Evolutionary conservation across 2,797 vertebrate species (phyloP).

Genomic region (Aldrovandia affinis): DNA sequence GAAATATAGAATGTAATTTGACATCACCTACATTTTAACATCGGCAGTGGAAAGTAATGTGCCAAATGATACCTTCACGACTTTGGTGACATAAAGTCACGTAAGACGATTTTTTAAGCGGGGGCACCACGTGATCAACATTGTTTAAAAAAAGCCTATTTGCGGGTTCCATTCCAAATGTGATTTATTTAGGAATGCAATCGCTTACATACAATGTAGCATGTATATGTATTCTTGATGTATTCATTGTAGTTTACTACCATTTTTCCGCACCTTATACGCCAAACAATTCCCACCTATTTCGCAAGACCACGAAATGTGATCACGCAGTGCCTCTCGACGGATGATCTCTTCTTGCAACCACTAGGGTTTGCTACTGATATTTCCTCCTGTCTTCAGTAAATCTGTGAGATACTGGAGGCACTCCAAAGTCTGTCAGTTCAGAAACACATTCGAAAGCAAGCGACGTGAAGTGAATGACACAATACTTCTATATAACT

Average conservation of each 20-base stretch:
- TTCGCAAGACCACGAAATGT: not conserved
- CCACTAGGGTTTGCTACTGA: slow-evolving; percentile 71
- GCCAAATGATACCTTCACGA: no score
- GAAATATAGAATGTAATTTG: no score
- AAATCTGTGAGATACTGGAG: slow-evolving; percentile 39
- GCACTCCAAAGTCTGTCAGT: slow-evolving; percentile 53
- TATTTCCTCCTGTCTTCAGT: slow-evolving; percentile 49
- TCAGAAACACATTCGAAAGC: slow-evolving; percentile 39
- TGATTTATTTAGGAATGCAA: no score
- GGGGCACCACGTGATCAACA: no score
- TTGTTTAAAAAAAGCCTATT: no score
- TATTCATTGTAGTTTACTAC: not conserved
- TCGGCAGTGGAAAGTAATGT: no score
- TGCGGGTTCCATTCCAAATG: no score
- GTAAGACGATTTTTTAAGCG: no score
- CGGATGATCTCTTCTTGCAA: slow-evolving; percentile 20
- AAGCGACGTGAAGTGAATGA: slow-evolving; percentile 48
- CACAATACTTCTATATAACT: slow-evolving; percentile 36
- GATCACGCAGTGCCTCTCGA: not conserved
- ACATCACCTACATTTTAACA: no score
- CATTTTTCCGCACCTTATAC: not conserved
- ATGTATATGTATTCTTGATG: no score
- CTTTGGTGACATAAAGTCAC: no score
- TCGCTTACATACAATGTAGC: no score
- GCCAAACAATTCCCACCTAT: not conserved